Base-by-base conservation (phyloP, 2,797 vertebrate species). In the Chaenodraco wilsoni region DNA sequence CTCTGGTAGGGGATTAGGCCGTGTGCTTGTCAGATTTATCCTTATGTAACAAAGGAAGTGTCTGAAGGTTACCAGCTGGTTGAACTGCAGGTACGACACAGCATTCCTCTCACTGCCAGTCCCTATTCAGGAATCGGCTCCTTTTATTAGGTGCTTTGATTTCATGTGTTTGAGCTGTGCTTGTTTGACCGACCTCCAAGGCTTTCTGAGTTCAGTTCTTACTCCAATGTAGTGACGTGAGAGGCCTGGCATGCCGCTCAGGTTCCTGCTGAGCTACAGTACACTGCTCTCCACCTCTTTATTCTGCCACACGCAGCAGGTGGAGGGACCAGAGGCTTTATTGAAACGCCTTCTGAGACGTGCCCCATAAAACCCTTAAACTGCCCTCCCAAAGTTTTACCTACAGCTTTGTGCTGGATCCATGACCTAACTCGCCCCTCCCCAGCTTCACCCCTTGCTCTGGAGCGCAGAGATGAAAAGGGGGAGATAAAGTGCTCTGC, bases 31-130 rank as follows among this genome's bases (percentile, higher is more conserved):
- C 74, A 85, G 89, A 78, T 85, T 91, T 83, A 69, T 74, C 71
- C 84, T 92, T 91, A 87, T 73, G 77, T 70, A 90, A 92, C 78
- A 23, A 43, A 69, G 80, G 83, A 88, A 77, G 78, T 66, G 74
- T 41, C 23, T 61, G 41, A 56, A 79, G 72, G 79, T 78, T 55
- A 76, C 49, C 69, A 56, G 78, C 81, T 66, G 54, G 49, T 61
- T 43, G 62, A 61, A 56, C 19, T 48, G 65, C 52, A 50, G 65
- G 54, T 51, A 15, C 46, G n/a, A 49, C 77, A 73, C 21, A 57
- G 72, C 52, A 62, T 83, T 80, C 56, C 59, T 82, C 60, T 19
- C 15, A 56, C 55, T 70, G 68, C 55, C 69, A 31, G 33, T 11
- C 56, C 33, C 51, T 13, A 2, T 2, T 55, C 23, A 16, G 10